Conservation (phyloP, 2,113 vertebrate species). For the Sylvietta virens region DNA sequence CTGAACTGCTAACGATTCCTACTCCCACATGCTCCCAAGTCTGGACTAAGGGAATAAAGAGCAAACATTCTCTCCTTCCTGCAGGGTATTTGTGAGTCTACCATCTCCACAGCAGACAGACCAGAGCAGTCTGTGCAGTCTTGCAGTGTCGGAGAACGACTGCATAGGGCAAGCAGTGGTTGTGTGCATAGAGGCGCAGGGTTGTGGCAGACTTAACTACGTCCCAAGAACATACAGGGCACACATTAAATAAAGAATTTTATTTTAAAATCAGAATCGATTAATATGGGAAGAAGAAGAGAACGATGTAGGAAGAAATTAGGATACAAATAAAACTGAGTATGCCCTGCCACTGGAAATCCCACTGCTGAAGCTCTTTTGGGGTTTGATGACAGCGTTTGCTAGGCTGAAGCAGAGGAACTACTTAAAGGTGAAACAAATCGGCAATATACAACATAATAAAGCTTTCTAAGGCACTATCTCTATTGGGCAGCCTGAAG, state of each 20-base stretch:
- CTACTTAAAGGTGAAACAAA: neutral
- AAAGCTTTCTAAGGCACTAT: neutral
- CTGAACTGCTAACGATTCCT: neutral
- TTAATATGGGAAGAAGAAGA: neutral
- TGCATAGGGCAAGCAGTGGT: neutral
- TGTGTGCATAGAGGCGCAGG: neutral
- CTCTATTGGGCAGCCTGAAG: neutral
- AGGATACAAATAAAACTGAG: neutral
- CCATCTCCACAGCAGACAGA: neutral
- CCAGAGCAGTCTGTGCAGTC: neutral
- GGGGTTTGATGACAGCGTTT: neutral
- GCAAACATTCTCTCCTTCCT: neutral
- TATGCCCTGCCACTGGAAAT: neutral
- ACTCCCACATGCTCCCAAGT: neutral
- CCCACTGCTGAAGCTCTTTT: neutral
- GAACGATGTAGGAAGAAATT: neutral
- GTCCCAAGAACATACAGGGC: neutral
- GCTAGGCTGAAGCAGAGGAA: neutral
- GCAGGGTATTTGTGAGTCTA: neutral
- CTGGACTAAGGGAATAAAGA: neutral
- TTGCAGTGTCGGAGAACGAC: neutral
- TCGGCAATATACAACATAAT: neutral
- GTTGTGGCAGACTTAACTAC: neutral
- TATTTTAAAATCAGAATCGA: neutral
- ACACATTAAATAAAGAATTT: neutral